These are phyloP conservation scores for Lydus trimaculatus DNA, from an alignment of 2,888 invertebrate species.

Conservation along the genomic window DNA sequence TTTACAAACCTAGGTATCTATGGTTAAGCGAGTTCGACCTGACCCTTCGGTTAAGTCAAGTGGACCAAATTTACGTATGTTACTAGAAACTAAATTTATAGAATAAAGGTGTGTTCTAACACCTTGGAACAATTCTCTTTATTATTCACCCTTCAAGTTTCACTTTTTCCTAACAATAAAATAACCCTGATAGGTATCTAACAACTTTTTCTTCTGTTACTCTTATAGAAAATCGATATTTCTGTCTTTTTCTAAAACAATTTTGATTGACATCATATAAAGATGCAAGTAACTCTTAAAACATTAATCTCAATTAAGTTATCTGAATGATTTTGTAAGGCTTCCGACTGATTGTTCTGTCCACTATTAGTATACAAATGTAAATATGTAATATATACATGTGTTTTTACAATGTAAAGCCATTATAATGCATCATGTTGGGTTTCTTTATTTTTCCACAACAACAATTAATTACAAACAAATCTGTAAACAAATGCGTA, in stretches of 20 bases:
- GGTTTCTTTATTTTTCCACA: neutral
- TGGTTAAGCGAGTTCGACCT: no score
- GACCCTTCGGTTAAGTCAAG: no score
- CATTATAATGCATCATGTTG: neutral
- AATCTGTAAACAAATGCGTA: slow-evolving; percentile 29
- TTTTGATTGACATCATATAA: slow-evolving; percentile 14
- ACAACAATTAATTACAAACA: slow-evolving; percentile 27
- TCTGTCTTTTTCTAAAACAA: neutral
- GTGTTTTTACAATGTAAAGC: slow-evolving; percentile 6
- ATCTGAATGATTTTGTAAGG: slow-evolving; percentile 42
- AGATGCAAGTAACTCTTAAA: slow-evolving; percentile 37
- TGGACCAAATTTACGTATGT: no score
- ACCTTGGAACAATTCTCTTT: no score
- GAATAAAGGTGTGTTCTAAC: no score
- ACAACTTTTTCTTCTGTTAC: neutral
- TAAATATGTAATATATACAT: no score
- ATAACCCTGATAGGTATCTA: neutral
- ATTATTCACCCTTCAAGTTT: neutral
- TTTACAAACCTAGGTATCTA: no score
- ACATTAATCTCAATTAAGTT: slow-evolving; percentile 48
- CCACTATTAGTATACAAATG: slow-evolving; percentile 9
- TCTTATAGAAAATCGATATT: neutral
- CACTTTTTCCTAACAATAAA: neutral
- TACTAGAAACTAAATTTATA: no score
- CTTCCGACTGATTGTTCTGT: slow-evolving; percentile 45